phyloP scores from a whole-genome alignment of 2,797 vertebrate genomes.

The Argya squamiceps region DNA sequence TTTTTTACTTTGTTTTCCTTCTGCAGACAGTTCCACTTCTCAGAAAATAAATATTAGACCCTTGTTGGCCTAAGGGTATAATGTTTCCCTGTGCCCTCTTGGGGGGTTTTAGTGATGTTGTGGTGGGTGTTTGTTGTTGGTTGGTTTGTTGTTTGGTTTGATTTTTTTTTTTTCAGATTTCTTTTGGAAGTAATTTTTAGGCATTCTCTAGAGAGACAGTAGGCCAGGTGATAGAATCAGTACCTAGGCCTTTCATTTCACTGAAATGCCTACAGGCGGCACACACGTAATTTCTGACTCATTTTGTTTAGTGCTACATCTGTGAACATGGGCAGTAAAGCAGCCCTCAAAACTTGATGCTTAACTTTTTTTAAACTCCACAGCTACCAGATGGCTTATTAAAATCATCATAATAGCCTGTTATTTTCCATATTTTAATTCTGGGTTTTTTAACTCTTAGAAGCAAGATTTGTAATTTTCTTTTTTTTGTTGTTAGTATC shows the following conservation, averaged over 20 bases:
- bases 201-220: neutral
- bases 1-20: neutral
- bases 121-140: neutral
- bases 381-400: neutral
- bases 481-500: neutral
- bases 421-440: neutral
- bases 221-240: neutral
- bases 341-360: neutral
- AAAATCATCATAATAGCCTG: neutral
- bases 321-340: neutral
- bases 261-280: neutral
- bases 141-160: neutral
- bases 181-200: neutral
- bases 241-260: neutral
- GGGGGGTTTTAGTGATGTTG: neutral
- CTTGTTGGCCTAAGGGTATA: neutral
- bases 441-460: neutral
- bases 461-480: neutral
- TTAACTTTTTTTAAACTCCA: neutral
- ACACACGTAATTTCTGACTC: neutral
- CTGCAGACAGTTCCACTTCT: neutral
- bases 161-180: neutral
- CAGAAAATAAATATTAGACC: neutral
- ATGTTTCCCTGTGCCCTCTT: neutral
- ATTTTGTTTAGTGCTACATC: neutral